phyloP scores from a whole-genome alignment of 2,888 invertebrate genomes.

The Shargacucullia verbasci region DNA sequence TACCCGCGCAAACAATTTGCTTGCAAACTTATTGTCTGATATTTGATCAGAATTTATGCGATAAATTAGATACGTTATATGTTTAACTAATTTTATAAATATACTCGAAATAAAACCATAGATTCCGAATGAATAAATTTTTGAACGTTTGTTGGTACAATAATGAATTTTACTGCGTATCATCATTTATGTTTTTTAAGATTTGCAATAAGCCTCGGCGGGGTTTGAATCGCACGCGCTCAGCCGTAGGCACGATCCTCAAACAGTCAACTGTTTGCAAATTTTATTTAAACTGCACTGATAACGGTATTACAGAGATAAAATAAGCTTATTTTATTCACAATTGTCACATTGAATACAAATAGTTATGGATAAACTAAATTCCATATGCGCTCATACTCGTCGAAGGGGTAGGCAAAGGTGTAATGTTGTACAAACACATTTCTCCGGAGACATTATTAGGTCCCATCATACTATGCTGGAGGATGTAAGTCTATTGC shows the following conservation, averaged over 20 bases:
- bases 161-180: constrained; percentile 21
- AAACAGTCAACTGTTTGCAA: constrained; percentile 74
- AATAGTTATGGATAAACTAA: constrained; percentile 20
- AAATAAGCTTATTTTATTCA: constrained; percentile 45
- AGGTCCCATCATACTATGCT: too few species aligned
- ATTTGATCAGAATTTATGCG: too few species aligned
- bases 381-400: too few species aligned
- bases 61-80: too few species aligned
- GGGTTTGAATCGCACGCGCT: constrained; percentile 72
- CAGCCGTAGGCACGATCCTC: constrained; percentile 74
- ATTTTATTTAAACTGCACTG: constrained; percentile 64
- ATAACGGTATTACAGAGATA: constrained; percentile 52
- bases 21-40: too few species aligned
- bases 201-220: constrained; percentile 68
- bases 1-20: too few species aligned
- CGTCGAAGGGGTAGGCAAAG: too few species aligned
- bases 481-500: too few species aligned
- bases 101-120: background rate
- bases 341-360: constrained; percentile 13
- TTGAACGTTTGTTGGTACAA: constrained; percentile 14
- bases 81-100: too few species aligned
- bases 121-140: background rate
- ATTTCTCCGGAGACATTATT: too few species aligned
- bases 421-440: too few species aligned
- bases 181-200: constrained; percentile 63